Base-by-base conservation (phyloP, 2,888 invertebrate species). In the Eurytoma californica region DNA sequence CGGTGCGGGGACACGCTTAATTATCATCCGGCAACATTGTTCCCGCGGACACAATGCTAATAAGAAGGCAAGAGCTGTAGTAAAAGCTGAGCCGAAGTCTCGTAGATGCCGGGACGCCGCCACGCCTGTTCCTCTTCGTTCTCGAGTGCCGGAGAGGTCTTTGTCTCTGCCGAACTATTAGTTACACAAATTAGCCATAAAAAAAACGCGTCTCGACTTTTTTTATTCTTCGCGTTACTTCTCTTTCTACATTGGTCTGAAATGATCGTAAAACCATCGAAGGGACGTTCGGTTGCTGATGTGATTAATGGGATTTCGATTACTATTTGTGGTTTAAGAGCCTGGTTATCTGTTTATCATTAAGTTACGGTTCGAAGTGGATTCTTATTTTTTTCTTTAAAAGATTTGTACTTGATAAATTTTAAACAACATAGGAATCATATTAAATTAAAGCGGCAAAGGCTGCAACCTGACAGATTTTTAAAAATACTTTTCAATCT, bases 171-270 rank as follows among this genome's bases (percentile, higher is more conserved):
- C 80, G 80, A 82, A 75, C 84, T 86, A 86, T 85, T 86, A 84
- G 85, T 84, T 85, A 85, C 84, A 84, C 84, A 85, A 88, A 87
- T 88, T 85, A 87, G 83, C 83, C 83, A 83, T 85, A 86, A 86
- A 87, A 86, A 86, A 81, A 24, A 24, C 24, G 80, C 80, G 77
- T 79, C 83, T 81, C 80, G 24, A 65, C 66, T 79, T 55, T 53
- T 68, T 51, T 70, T 51, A 9, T 18, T 47, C 51, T 18, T 65
- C 9, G 53, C 18, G 24, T 18, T 20, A 24, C 39, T 72, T 72
- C 63, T 47, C 39, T 39, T 63, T 63, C 18, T 47, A 39, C 39
- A 39, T 39, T 47, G 63, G 39, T 24, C 18, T 14, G 20, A 57
- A 72, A 28, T 28, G 55, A 66, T 74, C 67, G 47, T 53, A 57